Conservation (phyloP, 1,140 invertebrate species). For the Drosophila lowei region DNA sequence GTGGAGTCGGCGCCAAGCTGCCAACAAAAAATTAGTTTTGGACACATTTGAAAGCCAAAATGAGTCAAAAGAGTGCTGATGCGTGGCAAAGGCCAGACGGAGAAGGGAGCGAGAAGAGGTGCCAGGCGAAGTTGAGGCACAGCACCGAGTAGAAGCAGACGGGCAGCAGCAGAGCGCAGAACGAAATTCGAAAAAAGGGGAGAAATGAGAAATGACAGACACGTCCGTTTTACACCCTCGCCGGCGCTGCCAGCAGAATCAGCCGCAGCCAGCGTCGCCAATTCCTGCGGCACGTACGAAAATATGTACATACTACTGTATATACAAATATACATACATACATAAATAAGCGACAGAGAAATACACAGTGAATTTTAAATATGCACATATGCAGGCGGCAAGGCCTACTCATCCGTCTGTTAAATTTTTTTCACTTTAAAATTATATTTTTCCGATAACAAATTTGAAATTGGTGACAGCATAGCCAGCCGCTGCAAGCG, state of each 20-base stretch:
- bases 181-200: conserved; percentile 26
- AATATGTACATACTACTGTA: conserved; percentile 12
- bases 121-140: no score
- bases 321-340: conserved; percentile 2
- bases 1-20: conserved; percentile 51
- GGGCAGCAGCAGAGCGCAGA: conserved; percentile 6
- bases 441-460: not conserved
- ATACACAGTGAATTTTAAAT: conserved; percentile 4
- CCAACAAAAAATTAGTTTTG: conserved; percentile 49
- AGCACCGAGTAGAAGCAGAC: not conserved
- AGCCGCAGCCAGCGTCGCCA: not conserved
- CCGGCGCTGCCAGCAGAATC: conserved; percentile 1
- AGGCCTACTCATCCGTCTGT: no score
- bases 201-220: conserved; percentile 74
- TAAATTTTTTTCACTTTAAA: no score
- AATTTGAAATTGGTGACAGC: not conserved
- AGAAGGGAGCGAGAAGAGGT: conserved; percentile 1
- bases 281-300: conserved; percentile 36
- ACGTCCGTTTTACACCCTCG: conserved; percentile 71
- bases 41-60: conserved; percentile 37
- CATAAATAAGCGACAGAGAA: not conserved
- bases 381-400: no score
- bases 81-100: conserved; percentile 41
- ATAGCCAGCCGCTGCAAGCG: not conserved
- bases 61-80: conserved; percentile 49